A percentile compares a stretch with the other conserved stretches of the same genome.
These are phyloP conservation scores for Sminthurinus signatus DNA, from an alignment of 1,140 invertebrate species.

Conservation along the genomic window DNA sequence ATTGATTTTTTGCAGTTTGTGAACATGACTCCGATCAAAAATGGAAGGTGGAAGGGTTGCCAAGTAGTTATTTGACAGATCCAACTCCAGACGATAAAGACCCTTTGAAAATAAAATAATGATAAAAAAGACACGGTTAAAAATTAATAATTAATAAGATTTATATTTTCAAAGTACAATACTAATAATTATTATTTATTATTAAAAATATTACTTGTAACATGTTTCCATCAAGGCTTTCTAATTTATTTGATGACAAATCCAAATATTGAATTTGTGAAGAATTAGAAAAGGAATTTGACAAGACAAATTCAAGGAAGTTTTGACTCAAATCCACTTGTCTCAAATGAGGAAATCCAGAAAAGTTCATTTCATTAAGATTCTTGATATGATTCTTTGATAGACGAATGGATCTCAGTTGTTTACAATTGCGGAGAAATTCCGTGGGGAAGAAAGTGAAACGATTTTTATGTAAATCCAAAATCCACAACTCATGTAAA, in stretches of 20 bases:
- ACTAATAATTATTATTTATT: neutral
- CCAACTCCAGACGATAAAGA: constrained; percentile 65
- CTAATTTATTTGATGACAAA: constrained; percentile 65
- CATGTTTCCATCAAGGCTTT: constrained; percentile 65
- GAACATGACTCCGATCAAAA: constrained; percentile 68
- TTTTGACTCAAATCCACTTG: constrained; percentile 64
- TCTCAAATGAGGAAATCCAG: constrained; percentile 64
- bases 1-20: constrained; percentile 74
- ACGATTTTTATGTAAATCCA: constrained; percentile 64
- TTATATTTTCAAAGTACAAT: neutral
- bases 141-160: neutral
- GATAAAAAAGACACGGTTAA: neutral
- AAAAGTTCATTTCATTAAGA: constrained; percentile 75
- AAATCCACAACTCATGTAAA: constrained; percentile 61
- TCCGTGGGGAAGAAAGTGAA: constrained; percentile 76
- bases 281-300: constrained; percentile 83
- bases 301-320: constrained; percentile 67
- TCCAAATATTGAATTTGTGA: constrained; percentile 75
- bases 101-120: constrained; percentile 47
- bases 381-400: constrained; percentile 66
- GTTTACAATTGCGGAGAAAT: constrained; percentile 55
- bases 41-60: constrained; percentile 70
- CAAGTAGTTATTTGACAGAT: constrained; percentile 67
- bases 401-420: constrained; percentile 66
- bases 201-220: constrained; percentile 55